These are phyloP conservation scores for Lasioglossum figueresi DNA, from an alignment of 2,888 invertebrate genomes.

Conservation along the genomic window DNA sequence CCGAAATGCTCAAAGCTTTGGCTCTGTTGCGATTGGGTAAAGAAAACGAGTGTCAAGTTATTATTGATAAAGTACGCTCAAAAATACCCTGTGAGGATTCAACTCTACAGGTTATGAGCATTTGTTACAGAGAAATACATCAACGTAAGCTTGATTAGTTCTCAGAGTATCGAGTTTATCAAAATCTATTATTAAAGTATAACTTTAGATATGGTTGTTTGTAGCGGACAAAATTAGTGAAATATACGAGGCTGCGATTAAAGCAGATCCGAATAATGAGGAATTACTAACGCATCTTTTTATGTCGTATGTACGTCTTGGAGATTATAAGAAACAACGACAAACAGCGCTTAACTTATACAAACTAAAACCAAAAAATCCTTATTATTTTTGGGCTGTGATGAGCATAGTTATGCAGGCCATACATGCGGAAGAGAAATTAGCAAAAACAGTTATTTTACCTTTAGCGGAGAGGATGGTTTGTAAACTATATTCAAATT, in stretches of 20 bases:
- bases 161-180: not conserved
- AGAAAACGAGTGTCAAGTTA: slow-evolving; percentile 90
- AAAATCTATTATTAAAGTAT: not conserved
- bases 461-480: slow-evolving; percentile 97
- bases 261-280: slow-evolving; percentile 94
- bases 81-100: slow-evolving; percentile 95
- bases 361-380: slow-evolving; percentile 96
- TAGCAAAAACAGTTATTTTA: slow-evolving; percentile 89
- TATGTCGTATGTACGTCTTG: slow-evolving; percentile 96
- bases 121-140: slow-evolving; percentile 96
- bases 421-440: slow-evolving; percentile 79
- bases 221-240: slow-evolving; percentile 95
- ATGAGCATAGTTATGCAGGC: slow-evolving; percentile 98
- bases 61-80: slow-evolving; percentile 91
- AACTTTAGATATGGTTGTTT: slow-evolving; percentile 53
- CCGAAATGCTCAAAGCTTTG: slow-evolving; percentile 96
- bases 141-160: slow-evolving; percentile 88
- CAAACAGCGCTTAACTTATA: slow-evolving; percentile 95
- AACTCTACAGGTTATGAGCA: slow-evolving; percentile 97
- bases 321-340: slow-evolving; percentile 96
- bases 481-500: slow-evolving; percentile 78
- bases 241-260: slow-evolving; percentile 95
- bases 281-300: slow-evolving; percentile 97
- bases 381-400: slow-evolving; percentile 99
- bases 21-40: slow-evolving; percentile 95